Percentiles rank a stretch among this genome's conserved stretches.
Conservation (phyloP, 2,797 vertebrate species). For the Pipistrellus pipistrellus region DNA sequence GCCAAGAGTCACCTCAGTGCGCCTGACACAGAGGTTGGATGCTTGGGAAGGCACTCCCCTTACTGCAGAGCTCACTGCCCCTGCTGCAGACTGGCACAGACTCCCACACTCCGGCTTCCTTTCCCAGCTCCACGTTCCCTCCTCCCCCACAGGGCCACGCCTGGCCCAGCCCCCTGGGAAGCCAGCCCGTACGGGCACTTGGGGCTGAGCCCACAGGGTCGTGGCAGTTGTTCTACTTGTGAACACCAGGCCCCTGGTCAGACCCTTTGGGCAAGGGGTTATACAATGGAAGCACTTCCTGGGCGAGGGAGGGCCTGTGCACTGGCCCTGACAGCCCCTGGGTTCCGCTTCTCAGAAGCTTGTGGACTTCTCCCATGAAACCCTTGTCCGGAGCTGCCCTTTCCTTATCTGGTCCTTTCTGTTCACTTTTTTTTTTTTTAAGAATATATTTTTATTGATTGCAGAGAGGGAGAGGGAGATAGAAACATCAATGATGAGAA, state of each 20-base stretch:
- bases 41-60: not conserved
- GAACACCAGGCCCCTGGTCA: not conserved
- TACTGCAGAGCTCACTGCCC: not conserved
- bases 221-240: not conserved
- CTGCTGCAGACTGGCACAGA: not conserved
- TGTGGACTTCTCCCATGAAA: conserved; percentile 14
- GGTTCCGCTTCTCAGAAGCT: conserved; percentile 7
- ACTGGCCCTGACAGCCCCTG: not conserved
- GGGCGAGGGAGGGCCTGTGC: not conserved
- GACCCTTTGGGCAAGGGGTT: not conserved
- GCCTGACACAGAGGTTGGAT: not conserved
- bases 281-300: not conserved
- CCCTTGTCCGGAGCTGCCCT: not conserved
- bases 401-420: not conserved
- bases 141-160: not conserved
- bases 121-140: not conserved
- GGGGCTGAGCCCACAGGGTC: not conserved
- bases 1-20: not conserved
- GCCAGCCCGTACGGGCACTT: not conserved
- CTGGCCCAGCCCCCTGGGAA: not conserved
- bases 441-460: too few relatives aligned
- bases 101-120: not conserved
- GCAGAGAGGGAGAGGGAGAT: too few relatives aligned
- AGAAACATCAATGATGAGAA: too few relatives aligned
- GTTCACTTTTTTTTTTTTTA: conserved; percentile 19